Conservation (phyloP, 37 sponge, comb jelly and placozoan species). For the Haliclona indistincta region DNA sequence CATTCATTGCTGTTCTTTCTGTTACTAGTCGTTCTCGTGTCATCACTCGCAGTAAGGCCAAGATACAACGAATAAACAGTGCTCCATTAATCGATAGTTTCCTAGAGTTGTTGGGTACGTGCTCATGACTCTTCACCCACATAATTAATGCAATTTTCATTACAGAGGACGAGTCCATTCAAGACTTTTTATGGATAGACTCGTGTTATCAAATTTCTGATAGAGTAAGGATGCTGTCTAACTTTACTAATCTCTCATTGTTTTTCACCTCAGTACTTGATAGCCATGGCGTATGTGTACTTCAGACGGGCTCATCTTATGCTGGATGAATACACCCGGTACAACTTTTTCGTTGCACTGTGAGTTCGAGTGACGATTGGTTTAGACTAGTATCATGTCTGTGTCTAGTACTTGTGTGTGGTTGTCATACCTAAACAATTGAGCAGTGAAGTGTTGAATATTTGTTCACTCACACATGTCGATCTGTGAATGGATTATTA, state of each 20-base stretch:
- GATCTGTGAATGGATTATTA: no score
- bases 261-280: conserved; percentile 54
- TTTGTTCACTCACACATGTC: no score
- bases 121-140: not conserved
- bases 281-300: conserved; percentile 90
- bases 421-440: no score
- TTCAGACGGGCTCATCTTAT: conserved; percentile 74
- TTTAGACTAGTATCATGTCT: not conserved
- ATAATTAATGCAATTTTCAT: not conserved
- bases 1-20: not conserved
- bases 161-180: conserved; percentile 69
- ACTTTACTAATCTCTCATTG: not conserved
- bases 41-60: not conserved
- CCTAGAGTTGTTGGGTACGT: no score
- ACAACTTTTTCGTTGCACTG: conserved; percentile 84
- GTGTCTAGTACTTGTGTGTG: no score
- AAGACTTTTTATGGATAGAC: conserved; percentile 85
- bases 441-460: no score
- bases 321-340: conserved; percentile 49
- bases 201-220: conserved; percentile 74
- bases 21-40: not conserved
- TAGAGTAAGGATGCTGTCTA: conserved; percentile 43
- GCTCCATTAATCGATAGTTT: not conserved
- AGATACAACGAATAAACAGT: not conserved
- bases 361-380: conserved; percentile 27